Conservation (phyloP, 2,797 vertebrate genomes). For the Thamnophis elegans region DNA sequence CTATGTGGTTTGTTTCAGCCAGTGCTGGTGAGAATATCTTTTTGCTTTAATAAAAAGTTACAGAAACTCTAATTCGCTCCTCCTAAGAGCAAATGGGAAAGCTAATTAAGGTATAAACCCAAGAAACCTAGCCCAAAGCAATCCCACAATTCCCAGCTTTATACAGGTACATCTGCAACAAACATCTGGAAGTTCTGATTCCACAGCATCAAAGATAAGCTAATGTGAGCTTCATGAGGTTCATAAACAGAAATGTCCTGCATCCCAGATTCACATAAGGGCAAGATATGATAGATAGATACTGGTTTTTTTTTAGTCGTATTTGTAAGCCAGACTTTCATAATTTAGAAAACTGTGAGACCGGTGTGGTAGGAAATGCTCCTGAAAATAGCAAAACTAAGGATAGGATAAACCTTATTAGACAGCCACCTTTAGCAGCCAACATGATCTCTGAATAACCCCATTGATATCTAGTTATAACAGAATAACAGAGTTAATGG, state of each 20-base stretch:
- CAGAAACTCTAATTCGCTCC: background rate
- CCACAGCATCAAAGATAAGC: background rate
- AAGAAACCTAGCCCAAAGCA: background rate
- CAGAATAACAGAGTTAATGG: no score
- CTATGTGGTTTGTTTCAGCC: slow-evolving; percentile 13
- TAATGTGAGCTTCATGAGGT: background rate
- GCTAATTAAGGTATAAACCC: background rate
- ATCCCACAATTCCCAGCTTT: background rate
- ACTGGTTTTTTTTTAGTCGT: background rate
- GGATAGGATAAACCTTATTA: background rate
- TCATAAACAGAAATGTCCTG: background rate
- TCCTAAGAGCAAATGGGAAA: slow-evolving; percentile 23
- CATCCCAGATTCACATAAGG: background rate
- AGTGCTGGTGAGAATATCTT: slow-evolving; percentile 1
- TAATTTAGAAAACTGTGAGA: background rate
- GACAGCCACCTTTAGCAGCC: background rate
- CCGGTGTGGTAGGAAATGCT: background rate
- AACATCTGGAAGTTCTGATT: background rate
- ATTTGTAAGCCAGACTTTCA: background rate
- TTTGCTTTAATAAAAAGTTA: background rate
- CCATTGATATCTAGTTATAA: background rate
- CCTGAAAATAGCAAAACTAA: background rate
- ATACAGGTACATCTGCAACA: background rate
- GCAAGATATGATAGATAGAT: background rate
- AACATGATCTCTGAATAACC: background rate